Evolutionary conservation across 2,888 invertebrate species (phyloP).

Genomic region (Tanypteryx hageni): DNA sequence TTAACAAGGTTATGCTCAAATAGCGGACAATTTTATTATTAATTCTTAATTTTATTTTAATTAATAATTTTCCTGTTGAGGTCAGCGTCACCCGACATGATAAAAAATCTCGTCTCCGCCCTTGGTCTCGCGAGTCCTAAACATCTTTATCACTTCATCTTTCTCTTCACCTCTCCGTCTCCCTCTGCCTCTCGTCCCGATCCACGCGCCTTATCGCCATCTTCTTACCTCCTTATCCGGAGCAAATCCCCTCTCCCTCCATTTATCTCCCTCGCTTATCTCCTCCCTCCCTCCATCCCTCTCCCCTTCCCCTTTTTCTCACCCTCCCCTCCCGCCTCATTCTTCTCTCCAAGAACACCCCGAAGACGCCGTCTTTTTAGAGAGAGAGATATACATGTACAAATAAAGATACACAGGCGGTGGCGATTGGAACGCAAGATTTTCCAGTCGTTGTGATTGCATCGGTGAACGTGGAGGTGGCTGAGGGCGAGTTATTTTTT

Average conservation of each 20-base stretch:
- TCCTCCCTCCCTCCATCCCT: not conserved
- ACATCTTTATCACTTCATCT: too few species aligned
- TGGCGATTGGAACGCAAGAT: not conserved
- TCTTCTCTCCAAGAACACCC: too few species aligned
- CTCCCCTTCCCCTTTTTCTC: not conserved
- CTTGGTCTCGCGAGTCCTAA: too few species aligned
- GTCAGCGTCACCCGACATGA: too few species aligned
- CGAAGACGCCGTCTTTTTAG: too few species aligned
- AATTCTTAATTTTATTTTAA: too few species aligned
- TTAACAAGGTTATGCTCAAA: too few species aligned
- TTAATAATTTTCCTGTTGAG: too few species aligned
- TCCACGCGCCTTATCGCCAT: not conserved
- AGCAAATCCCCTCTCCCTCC: not conserved
- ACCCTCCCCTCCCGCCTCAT: too few species aligned
- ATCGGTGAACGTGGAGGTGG: not conserved
- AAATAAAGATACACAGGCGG: not conserved
- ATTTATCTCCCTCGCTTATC: not conserved
- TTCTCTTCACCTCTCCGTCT: not conserved
- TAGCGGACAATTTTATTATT: too few species aligned
- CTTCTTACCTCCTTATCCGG: not conserved
- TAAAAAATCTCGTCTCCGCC: too few species aligned
- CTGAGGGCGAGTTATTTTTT: not conserved
- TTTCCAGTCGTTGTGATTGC: not conserved
- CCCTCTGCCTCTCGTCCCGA: not conserved
- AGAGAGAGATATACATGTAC: not conserved